Evolutionary conservation across 2,888 invertebrate species (phyloP).

Genomic region (Melipona beecheii): DNA sequence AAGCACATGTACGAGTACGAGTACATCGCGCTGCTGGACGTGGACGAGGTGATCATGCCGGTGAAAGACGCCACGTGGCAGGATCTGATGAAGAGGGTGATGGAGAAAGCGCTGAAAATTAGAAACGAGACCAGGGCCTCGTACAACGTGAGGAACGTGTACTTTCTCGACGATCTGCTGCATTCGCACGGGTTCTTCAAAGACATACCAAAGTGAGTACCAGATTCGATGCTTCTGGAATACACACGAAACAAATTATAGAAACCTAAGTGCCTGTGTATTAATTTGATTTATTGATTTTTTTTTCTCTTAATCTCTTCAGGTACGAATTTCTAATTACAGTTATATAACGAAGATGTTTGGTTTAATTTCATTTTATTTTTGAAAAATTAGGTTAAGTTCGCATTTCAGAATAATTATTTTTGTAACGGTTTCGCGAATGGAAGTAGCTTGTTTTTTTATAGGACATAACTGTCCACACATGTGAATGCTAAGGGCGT

Average conservation of each 20-base stretch:
- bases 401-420: no score
- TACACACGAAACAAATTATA: neutral
- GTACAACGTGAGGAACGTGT: conserved; percentile 96
- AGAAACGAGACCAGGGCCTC: conserved; percentile 89
- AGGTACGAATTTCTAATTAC: neutral
- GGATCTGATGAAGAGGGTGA: conserved; percentile 90
- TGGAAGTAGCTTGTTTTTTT: no score
- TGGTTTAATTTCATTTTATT: no score
- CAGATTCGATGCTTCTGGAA: neutral
- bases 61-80: conserved; percentile 90
- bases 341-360: no score
- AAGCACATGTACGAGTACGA: conserved; percentile 95
- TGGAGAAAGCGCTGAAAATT: conserved; percentile 89
- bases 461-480: no score
- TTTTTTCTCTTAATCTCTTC: no score
- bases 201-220: conserved; percentile 88
- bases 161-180: conserved; percentile 94
- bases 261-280: no score
- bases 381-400: no score
- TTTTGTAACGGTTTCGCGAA: no score
- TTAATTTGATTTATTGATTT: no score
- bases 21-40: conserved; percentile 95
- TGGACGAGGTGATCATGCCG: conserved; percentile 98
- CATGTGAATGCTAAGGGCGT: no score
- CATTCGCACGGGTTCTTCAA: conserved; percentile 92